phyloP scores from a whole-genome alignment of 2,888 invertebrate genomes.

The Diaprepes abbreviatus region DNA sequence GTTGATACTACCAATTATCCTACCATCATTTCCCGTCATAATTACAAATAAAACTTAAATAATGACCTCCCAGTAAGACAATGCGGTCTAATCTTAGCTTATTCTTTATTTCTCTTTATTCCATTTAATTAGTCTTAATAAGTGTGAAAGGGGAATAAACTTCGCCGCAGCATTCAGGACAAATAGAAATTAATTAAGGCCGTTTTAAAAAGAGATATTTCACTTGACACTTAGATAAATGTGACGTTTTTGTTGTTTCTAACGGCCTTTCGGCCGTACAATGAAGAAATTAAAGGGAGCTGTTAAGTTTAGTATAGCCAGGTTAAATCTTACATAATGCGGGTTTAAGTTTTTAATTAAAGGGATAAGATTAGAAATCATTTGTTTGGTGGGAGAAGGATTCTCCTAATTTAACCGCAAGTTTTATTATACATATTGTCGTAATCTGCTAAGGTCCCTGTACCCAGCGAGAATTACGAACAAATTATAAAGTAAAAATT shows the following conservation, averaged over 20 bases:
- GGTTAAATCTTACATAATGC: background rate
- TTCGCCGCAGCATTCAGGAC: slow-evolving; percentile 25
- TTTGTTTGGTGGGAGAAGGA: too few relatives aligned
- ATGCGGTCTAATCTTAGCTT: slow-evolving; percentile 20
- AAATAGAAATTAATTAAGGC: slow-evolving; percentile 43
- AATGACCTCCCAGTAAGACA: slow-evolving; percentile 8
- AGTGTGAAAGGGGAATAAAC: slow-evolving; percentile 45
- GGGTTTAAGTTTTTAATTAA: background rate
- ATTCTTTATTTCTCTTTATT: slow-evolving; percentile 28
- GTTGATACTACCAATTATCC: background rate
- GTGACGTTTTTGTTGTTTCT: slow-evolving; percentile 14
- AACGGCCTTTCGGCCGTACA: background rate
- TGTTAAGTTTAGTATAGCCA: background rate
- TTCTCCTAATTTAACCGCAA: too few relatives aligned
- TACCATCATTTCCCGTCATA: slow-evolving; percentile 5
- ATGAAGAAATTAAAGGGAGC: background rate
- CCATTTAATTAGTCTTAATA: slow-evolving; percentile 42
- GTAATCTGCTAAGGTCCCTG: too few relatives aligned
- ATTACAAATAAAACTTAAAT: background rate
- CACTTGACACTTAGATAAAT: slow-evolving; percentile 21
- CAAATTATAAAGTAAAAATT: too few relatives aligned
- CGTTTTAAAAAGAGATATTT: slow-evolving; percentile 27
- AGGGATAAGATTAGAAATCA: too few relatives aligned
- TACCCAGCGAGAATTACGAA: too few relatives aligned
- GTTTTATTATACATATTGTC: too few relatives aligned